Evolutionary conservation across 2,113 vertebrate genomes (phyloP).

Genomic region (Syrrhaptes paradoxus): DNA sequence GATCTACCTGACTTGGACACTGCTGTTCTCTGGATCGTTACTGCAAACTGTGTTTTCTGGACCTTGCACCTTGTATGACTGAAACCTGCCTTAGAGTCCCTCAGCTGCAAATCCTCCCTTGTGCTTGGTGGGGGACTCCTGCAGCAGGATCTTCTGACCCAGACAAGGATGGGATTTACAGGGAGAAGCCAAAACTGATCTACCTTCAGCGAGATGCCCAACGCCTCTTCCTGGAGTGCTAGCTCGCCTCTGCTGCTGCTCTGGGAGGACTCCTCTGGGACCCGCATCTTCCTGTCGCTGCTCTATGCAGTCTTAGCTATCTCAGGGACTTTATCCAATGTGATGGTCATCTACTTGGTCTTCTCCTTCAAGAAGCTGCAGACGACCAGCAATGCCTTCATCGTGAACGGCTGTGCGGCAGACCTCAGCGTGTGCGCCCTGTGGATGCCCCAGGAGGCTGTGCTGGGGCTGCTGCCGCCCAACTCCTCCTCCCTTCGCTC

Average conservation of each 20-base stretch:
- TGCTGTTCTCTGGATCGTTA: neutral
- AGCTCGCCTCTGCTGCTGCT: conserved; percentile 74
- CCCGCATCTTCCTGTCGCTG: conserved; percentile 78
- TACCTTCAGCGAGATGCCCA: conserved; percentile 75
- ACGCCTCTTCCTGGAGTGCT: conserved; percentile 74
- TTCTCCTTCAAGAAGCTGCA: conserved; percentile 87
- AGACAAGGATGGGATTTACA: conserved; percentile 54
- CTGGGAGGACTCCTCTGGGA: conserved; percentile 78
- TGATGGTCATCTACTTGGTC: conserved; percentile 86
- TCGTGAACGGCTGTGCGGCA: conserved; percentile 85
- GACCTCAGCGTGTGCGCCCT: conserved; percentile 87
- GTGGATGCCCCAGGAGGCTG: conserved; percentile 89
- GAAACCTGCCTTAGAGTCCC: neutral
- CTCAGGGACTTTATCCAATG: conserved; percentile 84
- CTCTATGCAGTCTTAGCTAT: conserved; percentile 82
- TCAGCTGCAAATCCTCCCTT: neutral
- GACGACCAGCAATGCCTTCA: conserved; percentile 88
- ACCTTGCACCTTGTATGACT: neutral
- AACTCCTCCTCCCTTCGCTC: conserved; percentile 60
- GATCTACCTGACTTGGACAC: neutral
- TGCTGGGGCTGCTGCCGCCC: conserved; percentile 77
- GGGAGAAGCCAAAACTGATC: conserved; percentile 49
- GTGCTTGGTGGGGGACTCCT: neutral
- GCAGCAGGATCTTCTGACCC: neutral
- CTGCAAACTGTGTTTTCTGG: neutral